phyloP scores from a whole-genome alignment of 2,888 invertebrate species.

The Periphyllus acericola region DNA sequence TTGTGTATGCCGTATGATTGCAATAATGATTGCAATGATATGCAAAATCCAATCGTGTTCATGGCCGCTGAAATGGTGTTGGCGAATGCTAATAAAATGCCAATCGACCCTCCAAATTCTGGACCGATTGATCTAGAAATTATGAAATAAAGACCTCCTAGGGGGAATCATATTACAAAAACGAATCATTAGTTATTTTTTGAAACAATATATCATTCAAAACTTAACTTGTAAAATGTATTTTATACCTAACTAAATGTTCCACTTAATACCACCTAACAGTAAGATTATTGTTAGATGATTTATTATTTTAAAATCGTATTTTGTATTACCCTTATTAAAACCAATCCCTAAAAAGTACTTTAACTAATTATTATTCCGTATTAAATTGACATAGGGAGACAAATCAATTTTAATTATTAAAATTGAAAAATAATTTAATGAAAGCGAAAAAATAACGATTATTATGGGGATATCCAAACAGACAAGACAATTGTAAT shows the following conservation, averaged over 20 bases:
- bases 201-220: background rate
- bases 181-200: background rate
- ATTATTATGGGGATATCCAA: too few species aligned
- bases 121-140: constrained; percentile 96
- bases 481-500: too few species aligned
- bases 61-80: constrained; percentile 96
- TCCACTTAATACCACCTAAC: too few species aligned
- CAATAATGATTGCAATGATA: constrained; percentile 85
- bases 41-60: constrained; percentile 98
- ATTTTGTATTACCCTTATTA: too few species aligned
- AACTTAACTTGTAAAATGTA: background rate
- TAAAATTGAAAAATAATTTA: too few species aligned
- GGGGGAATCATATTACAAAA: constrained; percentile 51
- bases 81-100: constrained; percentile 95
- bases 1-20: constrained; percentile 70
- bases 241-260: background rate
- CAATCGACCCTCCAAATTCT: constrained; percentile 96
- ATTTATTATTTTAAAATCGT: too few species aligned
- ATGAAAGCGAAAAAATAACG: too few species aligned
- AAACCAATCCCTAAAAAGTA: too few species aligned
- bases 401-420: too few species aligned
- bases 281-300: too few species aligned
- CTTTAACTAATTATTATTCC: too few species aligned
- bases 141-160: constrained; percentile 96
- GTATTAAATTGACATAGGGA: too few species aligned